Base-by-base conservation (phyloP, 2,797 vertebrate genomes). In the Dermochelys coriacea region DNA sequence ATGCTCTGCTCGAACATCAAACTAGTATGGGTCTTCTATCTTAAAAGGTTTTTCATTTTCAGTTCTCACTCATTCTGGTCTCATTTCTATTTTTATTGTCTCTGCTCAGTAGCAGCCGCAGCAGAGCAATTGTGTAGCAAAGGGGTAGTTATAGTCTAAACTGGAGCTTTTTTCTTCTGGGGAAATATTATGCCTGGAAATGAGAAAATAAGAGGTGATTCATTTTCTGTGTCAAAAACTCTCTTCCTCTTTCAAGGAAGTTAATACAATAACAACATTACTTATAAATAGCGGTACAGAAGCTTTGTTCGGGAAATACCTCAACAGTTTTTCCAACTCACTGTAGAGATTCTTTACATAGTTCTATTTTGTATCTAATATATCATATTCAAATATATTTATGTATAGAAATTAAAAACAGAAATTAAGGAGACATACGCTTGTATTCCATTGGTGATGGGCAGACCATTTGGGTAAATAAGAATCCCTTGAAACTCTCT, bases 161-260 rank as follows among this genome's bases (percentile, higher is more conserved):
- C 34, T 11, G 49, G 51, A 95, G 41, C 55, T 14, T 49, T 27
- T 64, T 74, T 77, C 12, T 6, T 87, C 91, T 94, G 34, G 51
- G 86, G 31, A 88, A 92, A 52, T 41, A 41, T 0, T 5, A 21
- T 52, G 31, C 68, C 12, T 59, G 54, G 31, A 61, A 52, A 81
- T 52, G 12, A 87, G 80, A 94, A 89, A 87, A 64, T 84, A 86
- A 91, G 86, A 41, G 4, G 4, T 55, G 34, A 90, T 81, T 91
- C 41, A 80, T 77, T 61, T 52, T 87, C 15, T 77, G 1, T 37
- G 25, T 88, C 80, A 81, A 93, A 71, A 41, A 57, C 0, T 85
- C 12, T 78, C 29, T 85, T 91, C 55, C 27, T 90, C 50, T 14
- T 91, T 79, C n/a, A n/a, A 59, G 37, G 9, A 86, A 83, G 8